Evolutionary conservation across 2,888 invertebrate species (phyloP), one percentile per base, ranked within the genome.

Genomic region (Pocota personata): DNA sequence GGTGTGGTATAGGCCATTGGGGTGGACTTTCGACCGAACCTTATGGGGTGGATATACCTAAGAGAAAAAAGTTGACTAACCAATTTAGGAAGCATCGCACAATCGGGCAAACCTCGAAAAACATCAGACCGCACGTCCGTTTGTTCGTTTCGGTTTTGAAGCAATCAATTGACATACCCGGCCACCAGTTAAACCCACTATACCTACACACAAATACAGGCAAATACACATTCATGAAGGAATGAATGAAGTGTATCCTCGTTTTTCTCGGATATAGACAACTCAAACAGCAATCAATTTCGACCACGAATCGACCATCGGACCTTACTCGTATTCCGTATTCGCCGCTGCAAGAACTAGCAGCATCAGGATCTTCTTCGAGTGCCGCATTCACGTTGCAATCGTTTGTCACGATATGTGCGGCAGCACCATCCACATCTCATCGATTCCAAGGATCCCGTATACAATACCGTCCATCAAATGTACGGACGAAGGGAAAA

Each of bases 81-180:
- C 82, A 80, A 72, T 86, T 86, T 76, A 76, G 86, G 58, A 80
- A 80, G 67, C 75, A 71, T 71, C 52, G 58, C 21, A 69, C 84
- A 67, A 71, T 66, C 80, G 64, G 52, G 52, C 80, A 69, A 80
- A 43, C 75, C 76, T 71, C 75, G 64, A 72, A 76, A 80, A 76
- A 86, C 75, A 82, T 82, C 76, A 58, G 60, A 82, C 86, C 82
- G 46, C 79, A 84, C 79, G 75, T 86, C 80, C 76, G 76, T 62
- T 80, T 82, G 82, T 86, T 80, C 79, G 79, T 57, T 79, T 64
- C 35, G 37, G 71, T 79, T 72, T 64, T 55, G 52, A 66, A 71
- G 84, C 80, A 80, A 86, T 86, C 84, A 76, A 86, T 80, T 84
- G 84, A 71, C 84, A 80, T 80, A 66, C 62, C 57, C 66, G 57